phyloP scores from a whole-genome alignment of 2,797 vertebrate species.

The Sebastes hubbsi region DNA sequence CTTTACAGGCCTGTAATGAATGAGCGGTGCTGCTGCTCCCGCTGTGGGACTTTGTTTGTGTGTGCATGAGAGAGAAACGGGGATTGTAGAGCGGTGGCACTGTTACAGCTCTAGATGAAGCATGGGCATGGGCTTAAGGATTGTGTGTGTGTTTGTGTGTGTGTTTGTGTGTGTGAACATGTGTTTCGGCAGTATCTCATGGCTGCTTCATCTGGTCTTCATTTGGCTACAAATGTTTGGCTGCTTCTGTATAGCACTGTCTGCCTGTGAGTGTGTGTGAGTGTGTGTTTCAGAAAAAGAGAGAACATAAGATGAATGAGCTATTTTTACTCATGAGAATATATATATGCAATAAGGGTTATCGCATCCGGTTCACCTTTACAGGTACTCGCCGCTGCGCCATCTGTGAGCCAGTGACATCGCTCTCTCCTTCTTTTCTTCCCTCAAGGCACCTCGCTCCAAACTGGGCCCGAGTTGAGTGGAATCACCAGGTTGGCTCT shows the following conservation, averaged over 20 bases:
- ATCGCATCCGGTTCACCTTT: too few relatives aligned
- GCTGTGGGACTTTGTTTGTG: constrained; percentile 45
- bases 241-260: constrained; percentile 65
- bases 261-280: constrained; percentile 8
- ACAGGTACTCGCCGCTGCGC: neutral
- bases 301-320: neutral
- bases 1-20: constrained; percentile 61
- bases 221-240: constrained; percentile 73
- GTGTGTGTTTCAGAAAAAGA: neutral
- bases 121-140: constrained; percentile 7
- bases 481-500: neutral
- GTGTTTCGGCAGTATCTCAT: constrained; percentile 67
- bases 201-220: constrained; percentile 76
- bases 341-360: neutral
- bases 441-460: too few relatives aligned
- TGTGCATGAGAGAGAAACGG: constrained; percentile 16
- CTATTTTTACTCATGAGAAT: neutral
- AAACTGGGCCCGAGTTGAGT: neutral
- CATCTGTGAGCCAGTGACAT: neutral
- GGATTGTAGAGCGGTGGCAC: constrained; percentile 29
- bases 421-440: too few relatives aligned
- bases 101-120: constrained; percentile 28
- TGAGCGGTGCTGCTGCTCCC: constrained; percentile 50
- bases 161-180: constrained; percentile 50
- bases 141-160: constrained; percentile 12